Conservation (phyloP, 2,888 invertebrate species). For the Lottia gigantea region DNA sequence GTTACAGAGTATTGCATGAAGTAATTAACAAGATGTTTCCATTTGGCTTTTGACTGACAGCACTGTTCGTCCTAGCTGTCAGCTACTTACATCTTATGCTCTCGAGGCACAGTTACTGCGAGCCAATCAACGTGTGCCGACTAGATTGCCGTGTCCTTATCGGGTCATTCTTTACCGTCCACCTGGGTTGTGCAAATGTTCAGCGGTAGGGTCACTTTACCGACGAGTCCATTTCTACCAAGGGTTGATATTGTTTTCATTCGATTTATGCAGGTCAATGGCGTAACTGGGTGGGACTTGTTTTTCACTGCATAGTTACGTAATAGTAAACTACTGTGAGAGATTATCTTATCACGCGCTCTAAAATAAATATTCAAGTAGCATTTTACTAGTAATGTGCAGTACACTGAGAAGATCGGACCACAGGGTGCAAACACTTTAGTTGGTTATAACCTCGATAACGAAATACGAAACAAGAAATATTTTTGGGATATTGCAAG, state of each 20-base stretch:
- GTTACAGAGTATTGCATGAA: too few species aligned
- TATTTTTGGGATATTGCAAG: too few species aligned
- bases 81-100: neutral
- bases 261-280: conserved; percentile 1
- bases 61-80: neutral
- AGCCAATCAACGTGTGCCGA: conserved; percentile 19
- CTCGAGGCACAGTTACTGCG: neutral
- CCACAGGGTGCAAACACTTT: too few species aligned
- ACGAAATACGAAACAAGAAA: too few species aligned
- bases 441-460: too few species aligned
- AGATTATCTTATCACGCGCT: too few species aligned
- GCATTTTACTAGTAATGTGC: too few species aligned
- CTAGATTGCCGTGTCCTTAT: conserved; percentile 16
- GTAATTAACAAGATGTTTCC: neutral
- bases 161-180: conserved; percentile 20
- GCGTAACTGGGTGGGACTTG: conserved; percentile 6
- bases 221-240: conserved; percentile 19
- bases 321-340: neutral
- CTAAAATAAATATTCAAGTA: too few species aligned
- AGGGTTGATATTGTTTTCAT: neutral
- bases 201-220: conserved; percentile 14
- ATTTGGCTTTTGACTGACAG: conserved; percentile 6
- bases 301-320: conserved; percentile 7
- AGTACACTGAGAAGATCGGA: too few species aligned
- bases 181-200: conserved; percentile 15